Evolutionary conservation across 2,888 invertebrate genomes (phyloP).

Genomic region (Drosophila algonquin): DNA sequence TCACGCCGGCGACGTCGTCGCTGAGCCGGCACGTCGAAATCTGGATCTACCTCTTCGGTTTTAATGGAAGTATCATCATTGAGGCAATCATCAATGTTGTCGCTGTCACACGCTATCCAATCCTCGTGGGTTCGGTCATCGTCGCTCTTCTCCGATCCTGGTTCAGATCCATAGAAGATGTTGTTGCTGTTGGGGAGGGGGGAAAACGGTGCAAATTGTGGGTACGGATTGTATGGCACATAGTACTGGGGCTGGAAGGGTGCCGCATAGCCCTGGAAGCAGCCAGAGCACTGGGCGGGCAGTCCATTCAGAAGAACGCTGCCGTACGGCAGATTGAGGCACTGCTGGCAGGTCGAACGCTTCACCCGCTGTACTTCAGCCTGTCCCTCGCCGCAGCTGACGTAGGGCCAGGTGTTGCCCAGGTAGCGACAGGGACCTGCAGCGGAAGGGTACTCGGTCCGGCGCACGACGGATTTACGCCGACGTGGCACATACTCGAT

Average conservation of each 20-base stretch:
- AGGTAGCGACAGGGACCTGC: conserved; percentile 36
- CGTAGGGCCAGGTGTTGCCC: conserved; percentile 67
- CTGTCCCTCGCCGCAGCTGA: conserved; percentile 37
- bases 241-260: conserved; percentile 46
- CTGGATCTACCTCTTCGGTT: conserved; percentile 27
- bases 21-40: conserved; percentile 45
- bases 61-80: background rate
- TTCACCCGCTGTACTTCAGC: background rate
- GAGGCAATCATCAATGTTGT: conserved; percentile 56
- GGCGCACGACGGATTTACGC: conserved; percentile 20
- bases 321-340: conserved; percentile 58
- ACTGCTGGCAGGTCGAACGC: conserved; percentile 55
- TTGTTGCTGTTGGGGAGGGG: conserved; percentile 3
- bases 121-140: background rate
- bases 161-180: no score
- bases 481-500: conserved; percentile 70
- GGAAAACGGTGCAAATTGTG: conserved; percentile 17
- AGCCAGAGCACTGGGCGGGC: conserved; percentile 58
- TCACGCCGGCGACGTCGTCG: conserved; percentile 51
- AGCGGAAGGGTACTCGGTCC: background rate
- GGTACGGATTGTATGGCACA: conserved; percentile 11
- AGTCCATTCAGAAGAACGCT: conserved; percentile 60
- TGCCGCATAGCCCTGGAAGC: conserved; percentile 37
- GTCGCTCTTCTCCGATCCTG: background rate
- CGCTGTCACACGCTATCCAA: conserved; percentile 54